Conservation (phyloP, 2,113 vertebrate genomes). For the Egretta garzetta region DNA sequence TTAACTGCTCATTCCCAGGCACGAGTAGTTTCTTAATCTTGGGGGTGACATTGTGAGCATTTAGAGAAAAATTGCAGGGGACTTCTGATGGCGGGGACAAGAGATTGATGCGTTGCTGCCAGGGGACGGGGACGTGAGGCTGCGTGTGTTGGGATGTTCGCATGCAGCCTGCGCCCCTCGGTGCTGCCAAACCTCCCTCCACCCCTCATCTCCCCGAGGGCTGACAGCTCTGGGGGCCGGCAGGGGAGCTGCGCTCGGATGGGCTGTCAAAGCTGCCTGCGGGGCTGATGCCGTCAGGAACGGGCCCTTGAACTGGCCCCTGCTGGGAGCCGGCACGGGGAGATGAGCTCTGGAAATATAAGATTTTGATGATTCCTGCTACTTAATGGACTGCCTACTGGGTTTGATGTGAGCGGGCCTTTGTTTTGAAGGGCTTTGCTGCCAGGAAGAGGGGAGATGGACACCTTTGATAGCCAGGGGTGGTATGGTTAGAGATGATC, state of each 20-base stretch:
- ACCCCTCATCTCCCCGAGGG: fast-evolving
- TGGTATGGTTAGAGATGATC: background rate
- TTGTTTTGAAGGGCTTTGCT: background rate
- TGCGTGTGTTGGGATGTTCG: fast-evolving
- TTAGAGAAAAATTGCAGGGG: background rate
- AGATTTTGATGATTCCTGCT: background rate
- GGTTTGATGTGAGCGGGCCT: background rate
- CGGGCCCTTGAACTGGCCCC: fast-evolving
- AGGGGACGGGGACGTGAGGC: background rate
- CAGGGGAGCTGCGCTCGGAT: background rate
- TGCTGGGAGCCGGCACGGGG: fast-evolving
- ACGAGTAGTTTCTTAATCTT: background rate
- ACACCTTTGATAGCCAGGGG: background rate
- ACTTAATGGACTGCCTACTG: background rate
- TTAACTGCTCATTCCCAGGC: background rate
- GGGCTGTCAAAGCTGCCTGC: background rate
- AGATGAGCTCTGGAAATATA: background rate
- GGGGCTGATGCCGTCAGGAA: fast-evolving
- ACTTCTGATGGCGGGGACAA: background rate
- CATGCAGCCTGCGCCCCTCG: fast-evolving
- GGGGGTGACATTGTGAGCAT: background rate
- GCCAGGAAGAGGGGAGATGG: background rate
- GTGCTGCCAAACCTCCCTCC: background rate
- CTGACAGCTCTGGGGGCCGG: background rate
- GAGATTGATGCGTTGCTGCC: background rate